Base-by-base conservation (phyloP, 2,888 invertebrate species). In the Stenotaenia linearis region DNA sequence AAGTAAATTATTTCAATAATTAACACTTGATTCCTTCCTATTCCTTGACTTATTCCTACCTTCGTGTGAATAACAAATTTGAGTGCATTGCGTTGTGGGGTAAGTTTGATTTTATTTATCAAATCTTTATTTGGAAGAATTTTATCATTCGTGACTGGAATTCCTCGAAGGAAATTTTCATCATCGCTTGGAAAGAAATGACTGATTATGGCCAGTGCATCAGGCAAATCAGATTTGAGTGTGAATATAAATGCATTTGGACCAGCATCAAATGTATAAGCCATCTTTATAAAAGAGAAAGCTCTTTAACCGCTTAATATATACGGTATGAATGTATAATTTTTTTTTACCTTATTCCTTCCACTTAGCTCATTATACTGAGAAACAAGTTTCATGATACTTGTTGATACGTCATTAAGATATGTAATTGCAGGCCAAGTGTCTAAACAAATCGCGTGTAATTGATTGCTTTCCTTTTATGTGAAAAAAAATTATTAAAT, bases 201-300 rank as follows among this genome's bases (percentile, higher is more conserved):
- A 84, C 91, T 90, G 5, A 97, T 86, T 15, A 94, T 85, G 32
- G 90, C 87, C 28, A 93, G 80, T 12, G 96, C 88, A 84, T 89
- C 89, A 0, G 91, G 88, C 0, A 96, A 91, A 85, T 93, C 90
- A 81, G 92, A 88, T 82, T 94, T 91, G 77, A 94, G 87, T 18
- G 96, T 87, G 87, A 93, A 97, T 0, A 98, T 87, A 86, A 96
- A 97, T 4, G 96, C 96, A 89, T 99, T 99, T 77, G 98, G 94
- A 5, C 99, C 99, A 79, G 99, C 99, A 90, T 99, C 99, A 88
- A 96, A 99, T 18, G 98, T 98, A 85, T 99, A 99, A 0, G 97
- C 96, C 7, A 95, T 90, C 91, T 91, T 84, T 75, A 50, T 40
- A 75, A 76, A 35, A n/a, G n/a, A n/a, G n/a, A n/a, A n/a, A n/a